phyloP scores from a whole-genome alignment of 2,113 vertebrate species.

The Oreochromis aureus region DNA sequence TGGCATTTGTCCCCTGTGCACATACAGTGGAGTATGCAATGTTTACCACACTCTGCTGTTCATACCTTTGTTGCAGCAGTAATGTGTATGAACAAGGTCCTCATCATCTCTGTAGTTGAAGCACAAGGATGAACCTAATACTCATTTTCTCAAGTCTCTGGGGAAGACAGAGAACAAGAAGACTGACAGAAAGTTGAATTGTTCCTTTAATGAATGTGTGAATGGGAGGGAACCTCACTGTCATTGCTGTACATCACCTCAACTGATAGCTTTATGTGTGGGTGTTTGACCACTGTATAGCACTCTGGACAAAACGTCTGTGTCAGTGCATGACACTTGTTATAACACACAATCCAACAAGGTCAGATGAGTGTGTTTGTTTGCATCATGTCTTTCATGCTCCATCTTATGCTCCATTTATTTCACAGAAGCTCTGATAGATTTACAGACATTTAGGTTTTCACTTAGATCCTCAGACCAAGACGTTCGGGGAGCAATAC shows the following conservation, averaged over 20 bases:
- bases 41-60: not conserved
- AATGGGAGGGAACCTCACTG: conserved; percentile 12
- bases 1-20: not conserved
- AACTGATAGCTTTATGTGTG: conserved; percentile 54
- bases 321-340: conserved; percentile 38
- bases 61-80: not conserved
- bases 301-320: conserved; percentile 25
- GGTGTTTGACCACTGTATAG: conserved; percentile 44
- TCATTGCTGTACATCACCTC: conserved; percentile 56
- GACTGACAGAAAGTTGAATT: not conserved
- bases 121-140: not conserved
- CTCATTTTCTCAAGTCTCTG: not conserved
- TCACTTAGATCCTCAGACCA: not conserved
- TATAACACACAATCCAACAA: not conserved
- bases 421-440: not conserved
- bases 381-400: conserved; percentile 6
- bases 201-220: conserved; percentile 21
- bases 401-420: not conserved
- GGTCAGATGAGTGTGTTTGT: conserved; percentile 2
- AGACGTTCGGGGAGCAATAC: conserved; percentile 44
- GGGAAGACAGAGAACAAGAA: not conserved
- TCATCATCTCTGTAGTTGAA: not conserved
- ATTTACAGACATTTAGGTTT: not conserved
- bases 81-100: not conserved
- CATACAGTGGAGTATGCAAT: not conserved